Percentiles rank a stretch among this genome's conserved stretches.
These are phyloP conservation scores for Stenopsyche tienmushanensis DNA, from an alignment of 1,140 invertebrate species.

Conservation along the genomic window DNA sequence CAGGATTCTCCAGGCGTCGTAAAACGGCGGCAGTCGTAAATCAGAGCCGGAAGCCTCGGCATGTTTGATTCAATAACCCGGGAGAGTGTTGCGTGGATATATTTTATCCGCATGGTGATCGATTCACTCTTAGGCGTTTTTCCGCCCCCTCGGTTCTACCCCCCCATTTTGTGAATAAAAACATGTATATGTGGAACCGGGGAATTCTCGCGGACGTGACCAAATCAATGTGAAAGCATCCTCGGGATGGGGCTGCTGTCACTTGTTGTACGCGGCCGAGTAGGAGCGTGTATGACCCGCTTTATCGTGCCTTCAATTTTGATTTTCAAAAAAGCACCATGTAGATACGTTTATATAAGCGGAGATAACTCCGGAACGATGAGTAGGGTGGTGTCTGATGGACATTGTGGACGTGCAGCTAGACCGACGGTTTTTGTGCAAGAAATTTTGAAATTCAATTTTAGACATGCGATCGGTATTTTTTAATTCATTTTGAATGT, in stretches of 20 bases:
- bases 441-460: too few species aligned
- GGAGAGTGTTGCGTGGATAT: conserved; percentile 19
- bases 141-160: neutral
- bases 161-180: conserved; percentile 30
- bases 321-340: too few species aligned
- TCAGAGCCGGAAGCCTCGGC: conserved; percentile 17
- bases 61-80: conserved; percentile 30
- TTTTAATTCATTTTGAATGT: too few species aligned
- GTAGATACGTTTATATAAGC: too few species aligned
- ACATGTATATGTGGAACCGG: conserved; percentile 37
- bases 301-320: too few species aligned
- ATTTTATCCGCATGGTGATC: conserved; percentile 39
- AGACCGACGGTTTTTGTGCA: too few species aligned
- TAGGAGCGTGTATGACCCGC: neutral
- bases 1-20: conserved; percentile 10
- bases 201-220: conserved; percentile 39
- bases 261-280: conserved; percentile 19
- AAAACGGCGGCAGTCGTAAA: conserved; percentile 26
- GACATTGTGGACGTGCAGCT: too few species aligned
- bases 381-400: too few species aligned
- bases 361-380: too few species aligned
- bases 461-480: too few species aligned
- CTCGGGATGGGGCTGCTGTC: conserved; percentile 1
- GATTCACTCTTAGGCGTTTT: conserved; percentile 21
- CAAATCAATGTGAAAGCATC: conserved; percentile 42